Base-by-base conservation (phyloP, 2,797 vertebrate species). In the Peromyscus attwateri region DNA sequence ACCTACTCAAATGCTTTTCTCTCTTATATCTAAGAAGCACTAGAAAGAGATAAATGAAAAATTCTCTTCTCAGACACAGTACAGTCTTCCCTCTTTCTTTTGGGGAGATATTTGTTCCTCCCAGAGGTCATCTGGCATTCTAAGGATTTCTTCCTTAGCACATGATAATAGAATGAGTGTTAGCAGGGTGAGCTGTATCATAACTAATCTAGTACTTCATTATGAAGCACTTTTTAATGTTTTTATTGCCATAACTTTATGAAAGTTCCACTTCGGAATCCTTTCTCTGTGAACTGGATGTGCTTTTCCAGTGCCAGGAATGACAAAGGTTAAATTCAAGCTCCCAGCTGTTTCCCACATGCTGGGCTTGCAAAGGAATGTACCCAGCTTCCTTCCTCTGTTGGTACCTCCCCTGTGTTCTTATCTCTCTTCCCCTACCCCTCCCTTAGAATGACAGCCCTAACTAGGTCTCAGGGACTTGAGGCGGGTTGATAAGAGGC, bases 261-360 rank as follows among this genome's bases (percentile, higher is more conserved):
- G 49, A 79, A 92, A 37, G 27, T 77, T 95, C 81, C 92, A 87
- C 84, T 92, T 91, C 10, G n/a, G 79, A 96, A 93, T 87, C n/a
- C 3, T 90, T 49, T 97, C 79, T 95, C 66, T 87, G 37, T 82
- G 94, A 95, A 95, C 89, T 95, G 31, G 79, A 77, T 94, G 95
- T 97, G 83, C 82, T 94, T 92, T 97, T 95, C 75, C 96, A 93
- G 80, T 93, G 97, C 96, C 96, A 97, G 94, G 75, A 87, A 96
- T 93, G 94, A 94, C 96, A 97, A 97, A 96, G 95, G 52, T 97
- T 94, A 97, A 95, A 95, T 92, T 83, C 94, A 95, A 52, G 83
- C 60, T 49, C 66, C 96, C 96, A 97, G 96, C 97, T 97, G 96
- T 94, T 98, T 97, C 96, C 97, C 97, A 96, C 80, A 96, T 95